These are phyloP conservation scores for Drosophila pseudoobscura DNA, from an alignment of 1,140 invertebrate species.

Conservation along the genomic window DNA sequence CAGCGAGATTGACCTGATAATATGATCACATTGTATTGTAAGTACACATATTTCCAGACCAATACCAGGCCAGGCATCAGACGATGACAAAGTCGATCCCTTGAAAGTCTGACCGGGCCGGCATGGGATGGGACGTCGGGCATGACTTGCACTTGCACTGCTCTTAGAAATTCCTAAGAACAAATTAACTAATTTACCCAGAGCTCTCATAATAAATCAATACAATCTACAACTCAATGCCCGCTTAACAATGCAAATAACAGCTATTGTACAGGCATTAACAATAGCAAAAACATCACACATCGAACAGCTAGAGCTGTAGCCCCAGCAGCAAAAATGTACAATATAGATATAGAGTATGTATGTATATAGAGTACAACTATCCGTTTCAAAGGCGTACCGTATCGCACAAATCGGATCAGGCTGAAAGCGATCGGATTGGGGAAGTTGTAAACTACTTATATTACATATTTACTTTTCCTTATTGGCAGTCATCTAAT, in stretches of 20 bases:
- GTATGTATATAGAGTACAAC: not conserved
- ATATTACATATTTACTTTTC: slow-evolving; percentile 64
- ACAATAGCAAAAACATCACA: slow-evolving; percentile 17
- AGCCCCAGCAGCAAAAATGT: slow-evolving; percentile 1
- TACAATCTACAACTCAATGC: slow-evolving; percentile 48
- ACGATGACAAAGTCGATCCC: slow-evolving; percentile 7
- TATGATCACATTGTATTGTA: slow-evolving; percentile 3
- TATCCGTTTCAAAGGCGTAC: slow-evolving; percentile 37
- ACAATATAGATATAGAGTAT: not conserved
- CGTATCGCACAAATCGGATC: slow-evolving; percentile 11
- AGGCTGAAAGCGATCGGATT: slow-evolving; percentile 9
- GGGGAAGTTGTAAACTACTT: slow-evolving; percentile 51
- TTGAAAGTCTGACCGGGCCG: not conserved
- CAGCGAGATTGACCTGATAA: slow-evolving; percentile 19
- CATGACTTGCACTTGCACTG: slow-evolving; percentile 32
- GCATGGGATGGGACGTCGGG: too few relatives aligned
- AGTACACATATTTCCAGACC: not conserved
- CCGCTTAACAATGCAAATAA: slow-evolving; percentile 55
- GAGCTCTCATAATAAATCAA: slow-evolving; percentile 45
- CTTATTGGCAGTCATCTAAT: slow-evolving; percentile 72
- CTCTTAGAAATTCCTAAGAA: slow-evolving; percentile 19
- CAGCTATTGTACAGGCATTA: slow-evolving; percentile 43
- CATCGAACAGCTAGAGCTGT: not conserved
- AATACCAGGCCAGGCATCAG: not conserved
- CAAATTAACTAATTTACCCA: slow-evolving; percentile 31